These are phyloP conservation scores for Prinia subflava DNA, from an alignment of 2,113 vertebrate genomes.

Conservation along the genomic window DNA sequence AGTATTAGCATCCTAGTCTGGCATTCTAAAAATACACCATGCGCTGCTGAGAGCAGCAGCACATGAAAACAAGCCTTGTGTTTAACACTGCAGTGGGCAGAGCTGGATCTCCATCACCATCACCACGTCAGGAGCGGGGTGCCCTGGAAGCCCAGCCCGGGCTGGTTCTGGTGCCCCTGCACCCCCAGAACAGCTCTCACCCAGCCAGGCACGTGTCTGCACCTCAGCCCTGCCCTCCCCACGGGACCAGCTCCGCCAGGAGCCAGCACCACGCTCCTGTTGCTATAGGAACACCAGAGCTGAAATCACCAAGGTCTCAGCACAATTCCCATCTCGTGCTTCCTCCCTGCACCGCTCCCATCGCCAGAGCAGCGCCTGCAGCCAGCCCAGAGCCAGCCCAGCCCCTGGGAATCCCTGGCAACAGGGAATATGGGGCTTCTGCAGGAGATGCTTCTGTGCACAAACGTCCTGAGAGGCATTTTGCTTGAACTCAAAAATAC, in stretches of 20 bases:
- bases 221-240: constrained; percentile 7
- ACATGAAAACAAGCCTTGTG: background rate
- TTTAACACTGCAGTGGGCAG: background rate
- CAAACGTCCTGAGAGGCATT: background rate
- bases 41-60: background rate
- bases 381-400: background rate
- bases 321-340: background rate
- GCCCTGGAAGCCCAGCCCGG: background rate
- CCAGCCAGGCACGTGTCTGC: background rate
- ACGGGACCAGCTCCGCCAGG: constrained; percentile 25
- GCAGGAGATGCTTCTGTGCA: background rate
- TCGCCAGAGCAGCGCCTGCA: background rate
- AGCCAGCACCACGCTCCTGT: constrained; percentile 20
- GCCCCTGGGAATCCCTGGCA: background rate
- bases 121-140: rapidly evolving
- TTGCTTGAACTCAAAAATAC: background rate
- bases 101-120: background rate
- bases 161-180: background rate
- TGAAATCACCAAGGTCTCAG: constrained; percentile 35
- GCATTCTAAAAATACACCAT: background rate
- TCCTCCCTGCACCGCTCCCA: background rate
- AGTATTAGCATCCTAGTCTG: background rate
- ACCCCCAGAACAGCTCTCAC: background rate
- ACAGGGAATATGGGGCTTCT: background rate
- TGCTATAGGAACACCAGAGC: constrained; percentile 68